Percentiles rank a stretch among this genome's conserved stretches.
Conservation (phyloP, 2,797 vertebrate species). For the Otolemur crassicaudatus region DNA sequence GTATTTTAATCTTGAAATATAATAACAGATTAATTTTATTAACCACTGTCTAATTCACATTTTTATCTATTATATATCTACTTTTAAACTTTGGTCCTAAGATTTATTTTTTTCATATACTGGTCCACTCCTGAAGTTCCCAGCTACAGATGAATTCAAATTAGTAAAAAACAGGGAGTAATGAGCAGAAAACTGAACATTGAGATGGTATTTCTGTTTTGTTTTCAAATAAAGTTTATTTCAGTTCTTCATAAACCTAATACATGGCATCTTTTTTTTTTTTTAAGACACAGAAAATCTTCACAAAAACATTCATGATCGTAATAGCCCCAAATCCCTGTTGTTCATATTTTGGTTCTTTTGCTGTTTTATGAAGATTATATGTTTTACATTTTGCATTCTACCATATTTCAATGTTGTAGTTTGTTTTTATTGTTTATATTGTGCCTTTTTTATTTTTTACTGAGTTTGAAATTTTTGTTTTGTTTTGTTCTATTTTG, state of each 20-base stretch:
- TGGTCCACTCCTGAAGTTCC: background rate
- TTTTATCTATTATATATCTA: background rate
- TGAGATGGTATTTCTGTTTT: background rate
- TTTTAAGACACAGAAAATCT: background rate
- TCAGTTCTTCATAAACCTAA: background rate
- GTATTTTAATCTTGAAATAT: slow-evolving; percentile 15
- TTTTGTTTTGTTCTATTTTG: too few species aligned
- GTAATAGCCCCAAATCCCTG: background rate
- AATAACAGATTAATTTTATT: background rate
- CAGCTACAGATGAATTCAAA: background rate
- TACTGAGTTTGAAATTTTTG: background rate
- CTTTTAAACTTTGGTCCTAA: background rate
- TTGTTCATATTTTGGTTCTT: background rate
- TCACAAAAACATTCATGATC: background rate
- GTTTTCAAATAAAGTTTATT: slow-evolving; percentile 38
- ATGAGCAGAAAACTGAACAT: background rate
- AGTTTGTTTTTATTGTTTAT: background rate
- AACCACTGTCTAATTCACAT: background rate
- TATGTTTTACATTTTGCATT: background rate
- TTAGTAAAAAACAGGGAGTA: slow-evolving; percentile 21
- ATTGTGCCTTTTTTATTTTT: background rate
- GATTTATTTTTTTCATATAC: slow-evolving; percentile 20
- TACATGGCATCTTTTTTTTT: background rate
- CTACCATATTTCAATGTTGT: background rate
- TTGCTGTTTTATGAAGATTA: background rate